Evolutionary conservation across 2,888 invertebrate species (phyloP).

Genomic region (Linyphia triangularis): DNA sequence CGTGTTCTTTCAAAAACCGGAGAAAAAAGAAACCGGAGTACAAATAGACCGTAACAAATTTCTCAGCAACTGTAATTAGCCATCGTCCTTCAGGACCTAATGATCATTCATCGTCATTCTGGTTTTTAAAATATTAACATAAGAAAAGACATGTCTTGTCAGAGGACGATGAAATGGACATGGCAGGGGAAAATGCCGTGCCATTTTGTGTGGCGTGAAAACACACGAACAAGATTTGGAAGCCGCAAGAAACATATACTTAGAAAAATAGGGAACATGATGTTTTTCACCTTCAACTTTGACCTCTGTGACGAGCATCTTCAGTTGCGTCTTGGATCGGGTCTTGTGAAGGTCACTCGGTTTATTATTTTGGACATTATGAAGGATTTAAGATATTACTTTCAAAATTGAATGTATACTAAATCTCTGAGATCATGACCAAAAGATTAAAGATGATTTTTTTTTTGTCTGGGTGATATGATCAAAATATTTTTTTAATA

Average conservation of each 20-base stretch:
- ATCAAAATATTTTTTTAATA: no score
- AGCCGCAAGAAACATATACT: conserved; percentile 30
- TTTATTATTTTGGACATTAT: conserved; percentile 59
- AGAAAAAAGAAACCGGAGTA: not conserved
- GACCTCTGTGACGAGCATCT: conserved; percentile 43
- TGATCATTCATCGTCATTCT: conserved; percentile 50
- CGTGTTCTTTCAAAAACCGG: not conserved
- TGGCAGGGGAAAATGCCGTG: conserved; percentile 20
- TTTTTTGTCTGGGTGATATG: no score
- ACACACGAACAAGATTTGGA: conserved; percentile 38
- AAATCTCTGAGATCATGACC: conserved; percentile 17
- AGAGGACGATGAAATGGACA: conserved; percentile 29
- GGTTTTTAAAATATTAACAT: conserved; percentile 54
- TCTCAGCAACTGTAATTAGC: conserved; percentile 51
- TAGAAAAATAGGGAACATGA: conserved; percentile 51
- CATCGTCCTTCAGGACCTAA: conserved; percentile 46
- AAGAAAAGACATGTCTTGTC: conserved; percentile 53
- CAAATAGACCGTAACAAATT: conserved; percentile 48
- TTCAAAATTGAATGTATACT: not conserved
- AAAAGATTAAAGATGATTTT: conserved; percentile 1
- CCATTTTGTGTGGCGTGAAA: conserved; percentile 7
- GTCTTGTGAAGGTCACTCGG: conserved; percentile 36
- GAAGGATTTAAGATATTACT: conserved; percentile 29
- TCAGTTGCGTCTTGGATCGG: conserved; percentile 45
- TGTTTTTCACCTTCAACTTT: conserved; percentile 69